phyloP scores from a whole-genome alignment of 2,888 invertebrate genomes.

The Panopea generosa region DNA sequence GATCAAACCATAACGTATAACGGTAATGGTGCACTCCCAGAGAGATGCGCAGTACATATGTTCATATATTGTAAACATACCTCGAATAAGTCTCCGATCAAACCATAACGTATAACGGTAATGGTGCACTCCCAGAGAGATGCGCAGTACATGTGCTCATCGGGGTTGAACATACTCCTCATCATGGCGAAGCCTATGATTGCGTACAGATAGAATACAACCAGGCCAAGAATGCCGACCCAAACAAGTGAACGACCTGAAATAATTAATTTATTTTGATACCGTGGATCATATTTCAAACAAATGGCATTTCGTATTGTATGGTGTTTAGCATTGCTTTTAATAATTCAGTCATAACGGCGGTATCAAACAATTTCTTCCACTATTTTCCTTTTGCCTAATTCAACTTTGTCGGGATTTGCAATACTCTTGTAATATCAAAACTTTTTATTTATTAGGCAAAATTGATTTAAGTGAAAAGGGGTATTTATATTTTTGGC shows the following conservation, averaged over 20 bases:
- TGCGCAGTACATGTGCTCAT: conserved; percentile 82
- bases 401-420: too few relatives aligned
- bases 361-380: too few relatives aligned
- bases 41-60: too few relatives aligned
- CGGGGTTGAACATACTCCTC: conserved; percentile 83
- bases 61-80: conserved; percentile 76
- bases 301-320: too few relatives aligned
- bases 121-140: conserved; percentile 85
- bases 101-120: conserved; percentile 84
- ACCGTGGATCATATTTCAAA: too few relatives aligned
- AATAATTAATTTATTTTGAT: conserved; percentile 7
- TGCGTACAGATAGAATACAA: conserved; percentile 85
- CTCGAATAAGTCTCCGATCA: conserved; percentile 84
- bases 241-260: conserved; percentile 84
- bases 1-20: conserved; percentile 84
- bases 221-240: conserved; percentile 84
- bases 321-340: too few relatives aligned
- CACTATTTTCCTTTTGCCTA: too few relatives aligned
- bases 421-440: too few relatives aligned
- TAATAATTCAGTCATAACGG: too few relatives aligned
- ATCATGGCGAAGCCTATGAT: conserved; percentile 84
- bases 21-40: conserved; percentile 85
- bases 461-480: too few relatives aligned
- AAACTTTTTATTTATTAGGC: too few relatives aligned
- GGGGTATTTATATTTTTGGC: too few relatives aligned